A percentile compares a stretch with the other conserved stretches of the same genome.
Evolutionary conservation across 2,888 invertebrate species (phyloP).

Genomic region (Microchrysa polita): DNA sequence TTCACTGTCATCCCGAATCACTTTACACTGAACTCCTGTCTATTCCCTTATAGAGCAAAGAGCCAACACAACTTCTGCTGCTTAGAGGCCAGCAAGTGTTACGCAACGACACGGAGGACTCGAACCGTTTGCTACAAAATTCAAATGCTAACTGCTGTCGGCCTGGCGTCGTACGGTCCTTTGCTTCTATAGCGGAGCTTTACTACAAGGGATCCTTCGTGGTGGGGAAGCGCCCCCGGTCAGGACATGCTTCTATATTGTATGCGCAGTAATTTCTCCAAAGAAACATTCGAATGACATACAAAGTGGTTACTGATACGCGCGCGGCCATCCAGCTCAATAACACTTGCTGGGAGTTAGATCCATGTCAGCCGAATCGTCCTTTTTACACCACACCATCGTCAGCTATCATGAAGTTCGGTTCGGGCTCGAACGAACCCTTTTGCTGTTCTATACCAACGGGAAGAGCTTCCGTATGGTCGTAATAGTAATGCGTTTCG

Average conservation of each 20-base stretch:
- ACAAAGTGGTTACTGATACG: slow-evolving; percentile 15
- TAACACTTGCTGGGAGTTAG: neutral
- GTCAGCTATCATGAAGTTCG: neutral
- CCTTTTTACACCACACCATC: too few relatives aligned
- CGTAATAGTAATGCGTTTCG: neutral
- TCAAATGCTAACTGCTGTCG: slow-evolving; percentile 27
- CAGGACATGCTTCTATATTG: slow-evolving; percentile 7
- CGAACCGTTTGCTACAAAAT: slow-evolving; percentile 36
- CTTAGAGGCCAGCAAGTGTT: slow-evolving; percentile 8
- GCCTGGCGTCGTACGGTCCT: neutral
- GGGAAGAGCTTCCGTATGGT: neutral
- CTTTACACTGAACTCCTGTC: slow-evolving; percentile 28
- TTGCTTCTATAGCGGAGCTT: slow-evolving; percentile 22
- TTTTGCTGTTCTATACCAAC: neutral
- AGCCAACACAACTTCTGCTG: slow-evolving; percentile 1
- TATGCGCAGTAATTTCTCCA: slow-evolving; percentile 38
- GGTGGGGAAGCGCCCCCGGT: slow-evolving; percentile 7
- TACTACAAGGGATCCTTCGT: slow-evolving; percentile 14
- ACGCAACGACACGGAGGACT: slow-evolving; percentile 12
- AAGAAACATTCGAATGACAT: slow-evolving; percentile 21
- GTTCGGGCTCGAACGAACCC: neutral
- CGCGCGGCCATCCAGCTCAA: neutral
- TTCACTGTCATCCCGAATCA: neutral
- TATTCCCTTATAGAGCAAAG: neutral
- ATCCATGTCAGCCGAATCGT: too few relatives aligned